Evolutionary conservation across 2,888 invertebrate species (phyloP), one percentile per base, ranked within the genome.

Genomic region (Mesorhabditis belari): DNA sequence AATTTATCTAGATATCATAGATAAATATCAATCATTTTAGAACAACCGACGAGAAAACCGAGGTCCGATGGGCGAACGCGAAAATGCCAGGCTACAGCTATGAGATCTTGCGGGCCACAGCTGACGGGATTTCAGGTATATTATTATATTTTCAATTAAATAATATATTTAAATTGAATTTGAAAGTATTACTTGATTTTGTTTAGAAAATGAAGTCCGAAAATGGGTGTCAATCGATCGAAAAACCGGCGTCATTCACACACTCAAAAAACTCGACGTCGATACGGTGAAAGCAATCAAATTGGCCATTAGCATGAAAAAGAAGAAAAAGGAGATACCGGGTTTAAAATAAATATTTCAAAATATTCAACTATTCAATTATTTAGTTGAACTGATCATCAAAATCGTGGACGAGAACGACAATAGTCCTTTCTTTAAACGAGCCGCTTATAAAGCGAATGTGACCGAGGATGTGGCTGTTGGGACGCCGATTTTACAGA

Each of bases 61-160:
- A 69, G 27, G 67, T 71, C 21, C 62, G 63, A 28, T 71, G 71
- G 71, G 59, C 66, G 25, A 71, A 71, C 54, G 62, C 68, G 3
- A 61, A 65, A 55, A 71, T 71, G 71, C 49, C 63, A 19, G 71
- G 71, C 19, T 71, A 71, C 55, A 50, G 55, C 9, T 71, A 71
- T 52, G 67, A 65, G 26, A 65, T 71, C 6, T 57, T 69, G 17
- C 49, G 62, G 9, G 71, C 71, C 3, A 58, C 65, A 0, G 67
- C 69, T 3, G 44, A 61, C 5, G 68, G 68, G 29, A 67, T 66
- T 29, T n/a, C 44, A 35, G 44, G 44, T 35, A 35, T 9, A 35
- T 9, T n/a, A 35, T 9, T n/a, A n/a, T n/a, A n/a, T n/a, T n/a
- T n/a, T n/a, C n/a, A n/a, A n/a, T n/a, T n/a, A n/a, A n/a, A n/a